Evolutionary conservation across 1,140 invertebrate species (phyloP), one percentile per base, ranked within the genome.

Genomic region (Hypothenemus hampei): DNA sequence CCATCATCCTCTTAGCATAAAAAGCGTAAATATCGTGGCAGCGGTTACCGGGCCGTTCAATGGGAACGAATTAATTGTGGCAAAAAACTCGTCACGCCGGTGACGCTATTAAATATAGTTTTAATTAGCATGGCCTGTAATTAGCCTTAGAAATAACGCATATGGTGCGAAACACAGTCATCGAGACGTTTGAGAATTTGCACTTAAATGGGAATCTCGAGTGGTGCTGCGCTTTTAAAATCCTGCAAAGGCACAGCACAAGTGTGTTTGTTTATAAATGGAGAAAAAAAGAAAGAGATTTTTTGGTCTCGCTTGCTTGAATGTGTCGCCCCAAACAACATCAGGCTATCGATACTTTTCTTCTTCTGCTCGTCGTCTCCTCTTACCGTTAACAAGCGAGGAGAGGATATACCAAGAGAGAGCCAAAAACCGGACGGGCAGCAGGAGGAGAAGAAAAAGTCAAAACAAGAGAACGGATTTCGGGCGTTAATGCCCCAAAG

Each of bases 81-180:
- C 43, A 29, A 45, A 45, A 41, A 41, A 37, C 22, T 45, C 21
- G 40, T 43, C 21, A 22, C 16, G 8, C 21, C 21, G 35, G 35
- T 37, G 35, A 37, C 39, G 22, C 11, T 13, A 45, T 45, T 45
- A 45, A 8, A 23, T 45, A 31, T 45, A 29, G 43, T 26, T 45
- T 24, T 29, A 45, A 45, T 45, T 45, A 45, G 23, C 43, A 45
- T 45, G 19, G 43, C 24, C n/a, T 26, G 43, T 24, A 45, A 45
- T 45, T 29, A 45, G 26, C 43, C n/a, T n/a, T 45, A 18, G 43
- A 45, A 45, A 13, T 45, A 29, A 45, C 19, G 18, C 43, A 45
- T 16, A 45, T 45, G 43, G 24, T 45, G 43, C 43, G 43, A 45
- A 45, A 45, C n/a, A n/a, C 19, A 45, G 24, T 45, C 43, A 45